phyloP scores from a whole-genome alignment of 2,113 vertebrate genomes.

The Cavia porcellus region DNA sequence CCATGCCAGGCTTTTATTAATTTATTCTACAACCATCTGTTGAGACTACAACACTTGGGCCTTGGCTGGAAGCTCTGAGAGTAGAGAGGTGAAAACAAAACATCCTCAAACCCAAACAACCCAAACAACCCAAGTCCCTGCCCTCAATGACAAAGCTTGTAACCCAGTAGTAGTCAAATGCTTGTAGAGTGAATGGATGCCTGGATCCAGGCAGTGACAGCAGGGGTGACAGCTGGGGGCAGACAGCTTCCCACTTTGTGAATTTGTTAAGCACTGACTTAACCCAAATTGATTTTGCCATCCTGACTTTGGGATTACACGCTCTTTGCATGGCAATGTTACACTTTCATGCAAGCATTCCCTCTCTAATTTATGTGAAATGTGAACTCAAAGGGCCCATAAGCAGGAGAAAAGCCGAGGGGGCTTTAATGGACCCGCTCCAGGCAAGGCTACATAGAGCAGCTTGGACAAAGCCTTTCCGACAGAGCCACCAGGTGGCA shows the following conservation, averaged over 20 bases:
- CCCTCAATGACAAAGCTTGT: background rate
- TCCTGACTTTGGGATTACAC: constrained; percentile 5
- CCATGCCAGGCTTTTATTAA: background rate
- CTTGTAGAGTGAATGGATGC: background rate
- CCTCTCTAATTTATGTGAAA: background rate
- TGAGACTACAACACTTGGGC: background rate
- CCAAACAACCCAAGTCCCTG: background rate
- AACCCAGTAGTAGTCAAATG: background rate
- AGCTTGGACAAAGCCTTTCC: background rate
- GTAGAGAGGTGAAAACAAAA: background rate
- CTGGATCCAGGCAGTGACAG: constrained; percentile 56
- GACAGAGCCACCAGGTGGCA: constrained; percentile 82
- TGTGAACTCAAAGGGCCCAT: background rate
- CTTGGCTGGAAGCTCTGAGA: background rate
- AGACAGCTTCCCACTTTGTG: background rate
- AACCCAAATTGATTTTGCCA: constrained; percentile 27
- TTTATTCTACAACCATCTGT: background rate
- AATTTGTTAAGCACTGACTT: constrained; percentile 40
- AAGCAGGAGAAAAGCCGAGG: background rate
- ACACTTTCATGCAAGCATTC: background rate
- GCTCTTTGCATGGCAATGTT: background rate
- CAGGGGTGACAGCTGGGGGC: constrained; percentile 52
- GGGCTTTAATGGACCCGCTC: background rate
- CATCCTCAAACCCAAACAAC: background rate
- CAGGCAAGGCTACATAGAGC: background rate